Conservation (phyloP, 2,888 invertebrate genomes). For the Tetanocera ferruginea region DNA sequence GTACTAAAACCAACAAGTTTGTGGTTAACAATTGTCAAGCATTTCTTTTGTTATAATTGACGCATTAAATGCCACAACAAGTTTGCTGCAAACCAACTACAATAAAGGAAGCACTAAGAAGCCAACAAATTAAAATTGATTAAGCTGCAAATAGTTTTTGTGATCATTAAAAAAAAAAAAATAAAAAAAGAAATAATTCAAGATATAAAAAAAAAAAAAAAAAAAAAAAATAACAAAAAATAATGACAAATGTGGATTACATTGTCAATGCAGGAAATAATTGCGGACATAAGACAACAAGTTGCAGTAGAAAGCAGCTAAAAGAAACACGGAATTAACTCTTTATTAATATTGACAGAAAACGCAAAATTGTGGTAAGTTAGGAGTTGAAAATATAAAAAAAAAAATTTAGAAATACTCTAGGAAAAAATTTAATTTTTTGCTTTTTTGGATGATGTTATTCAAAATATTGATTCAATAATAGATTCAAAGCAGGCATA, state of each 20-base stretch:
- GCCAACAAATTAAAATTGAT: constrained; percentile 24
- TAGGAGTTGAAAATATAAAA: too few relatives aligned
- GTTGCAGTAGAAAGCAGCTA: neutral
- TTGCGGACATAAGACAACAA: neutral
- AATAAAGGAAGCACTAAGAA: neutral
- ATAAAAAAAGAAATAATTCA: neutral
- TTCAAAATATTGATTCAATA: too few relatives aligned
- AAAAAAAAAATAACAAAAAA: neutral
- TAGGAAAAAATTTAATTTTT: too few relatives aligned
- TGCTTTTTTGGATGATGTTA: too few relatives aligned
- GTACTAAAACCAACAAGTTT: constrained; percentile 1
- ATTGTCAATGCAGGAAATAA: neutral
- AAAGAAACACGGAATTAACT: too few relatives aligned
- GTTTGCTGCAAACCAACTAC: neutral
- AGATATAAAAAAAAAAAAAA: neutral
- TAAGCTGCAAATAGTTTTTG: constrained; percentile 24
- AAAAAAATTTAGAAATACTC: too few relatives aligned
- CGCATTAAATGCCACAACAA: constrained; percentile 5
- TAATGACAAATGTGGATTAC: neutral
- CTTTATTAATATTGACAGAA: too few relatives aligned
- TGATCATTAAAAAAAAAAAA: neutral
- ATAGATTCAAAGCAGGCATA: too few relatives aligned
- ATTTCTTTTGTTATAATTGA: neutral
- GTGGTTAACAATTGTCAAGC: constrained; percentile 15
- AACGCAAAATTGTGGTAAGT: too few relatives aligned